A percentile compares a stretch with the other conserved stretches of the same genome.
phyloP scores from a whole-genome alignment of 2,113 vertebrate species.

The Phalacrocorax aristotelis region DNA sequence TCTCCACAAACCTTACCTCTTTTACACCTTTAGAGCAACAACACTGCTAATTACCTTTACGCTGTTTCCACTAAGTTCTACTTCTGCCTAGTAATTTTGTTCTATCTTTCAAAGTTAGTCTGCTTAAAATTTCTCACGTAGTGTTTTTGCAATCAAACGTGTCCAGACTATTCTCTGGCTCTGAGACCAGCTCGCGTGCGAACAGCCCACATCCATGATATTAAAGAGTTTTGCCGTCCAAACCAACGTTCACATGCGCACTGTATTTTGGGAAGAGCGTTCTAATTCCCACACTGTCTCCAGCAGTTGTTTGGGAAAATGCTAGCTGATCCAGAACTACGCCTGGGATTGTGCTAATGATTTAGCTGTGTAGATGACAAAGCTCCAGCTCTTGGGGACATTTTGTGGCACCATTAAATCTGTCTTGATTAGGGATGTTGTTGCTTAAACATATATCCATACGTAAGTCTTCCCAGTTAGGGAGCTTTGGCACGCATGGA shows the following conservation, averaged over 20 bases:
- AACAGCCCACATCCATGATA: accelerated
- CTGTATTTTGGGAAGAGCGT: not conserved
- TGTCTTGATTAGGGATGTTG: not conserved
- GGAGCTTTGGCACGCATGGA: accelerated
- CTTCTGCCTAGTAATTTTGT: not conserved
- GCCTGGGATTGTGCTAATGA: not conserved
- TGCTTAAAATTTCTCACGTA: not conserved
- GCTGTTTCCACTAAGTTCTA: accelerated
- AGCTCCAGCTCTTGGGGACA: not conserved
- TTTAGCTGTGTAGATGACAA: not conserved
- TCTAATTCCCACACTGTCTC: not conserved
- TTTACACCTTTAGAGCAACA: too few species aligned
- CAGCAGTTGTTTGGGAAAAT: not conserved
- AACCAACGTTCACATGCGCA: accelerated
- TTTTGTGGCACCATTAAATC: not conserved
- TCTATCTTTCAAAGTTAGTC: not conserved
- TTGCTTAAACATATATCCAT: not conserved
- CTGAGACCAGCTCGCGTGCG: accelerated
- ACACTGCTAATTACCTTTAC: not conserved
- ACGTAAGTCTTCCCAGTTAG: too few species aligned
- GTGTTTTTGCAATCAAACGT: accelerated
- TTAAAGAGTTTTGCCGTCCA: not conserved
- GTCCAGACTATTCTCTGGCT: not conserved
- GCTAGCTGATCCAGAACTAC: accelerated
- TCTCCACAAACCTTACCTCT: not conserved